Evolutionary conservation across 2,888 invertebrate genomes (phyloP), one percentile per base, ranked within the genome.

Genomic region (Auanema sp.): DNA sequence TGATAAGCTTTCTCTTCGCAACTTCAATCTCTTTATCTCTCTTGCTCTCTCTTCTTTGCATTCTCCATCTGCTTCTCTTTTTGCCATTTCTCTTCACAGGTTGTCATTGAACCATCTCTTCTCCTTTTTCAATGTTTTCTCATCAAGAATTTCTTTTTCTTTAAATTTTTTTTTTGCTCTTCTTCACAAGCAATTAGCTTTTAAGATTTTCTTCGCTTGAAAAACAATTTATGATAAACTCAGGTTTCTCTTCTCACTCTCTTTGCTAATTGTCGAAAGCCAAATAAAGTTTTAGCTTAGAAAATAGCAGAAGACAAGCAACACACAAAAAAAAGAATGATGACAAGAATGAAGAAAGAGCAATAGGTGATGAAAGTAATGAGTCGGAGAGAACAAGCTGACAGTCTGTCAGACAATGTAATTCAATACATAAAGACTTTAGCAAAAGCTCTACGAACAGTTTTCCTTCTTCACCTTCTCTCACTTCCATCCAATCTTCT

Each of bases 101-200:
- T 50, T 40, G 49, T 52, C 24, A 16, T 56, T 56, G 14, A 23
- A 21, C 24, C 42, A 24, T 33, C 33, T 33, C 33, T 33, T 33
- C 33, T 33, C 33, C 33, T 33, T 33, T 33, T 33, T n/a, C 24
- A 58, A 23, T 58, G 58, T 47, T 16, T 16, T 53, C 43, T 53
- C 24, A n/a, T 24, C 24, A n/a, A n/a, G 12, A 23, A 53, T 53
- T 24, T 56, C 43, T 41, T 42, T 56, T 42, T 56, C 23, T 56
- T 43, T 2, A 42, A 42, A 42, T 16, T 23, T 2, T 23, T 47
- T 47, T 23, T 2, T 23, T 47, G 5, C 47, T 47, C 8, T 47
- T 21, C 21, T 18, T 2, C 16, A 47, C 16, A 47, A 47, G 21
- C 24, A 52, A 52, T 52, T 52, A 4, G 53, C 53, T 16, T 24